Percentiles rank a stretch among this genome's conserved stretches.
phyloP scores from a whole-genome alignment of 2,113 vertebrate species.

The Oryzias woworae region DNA sequence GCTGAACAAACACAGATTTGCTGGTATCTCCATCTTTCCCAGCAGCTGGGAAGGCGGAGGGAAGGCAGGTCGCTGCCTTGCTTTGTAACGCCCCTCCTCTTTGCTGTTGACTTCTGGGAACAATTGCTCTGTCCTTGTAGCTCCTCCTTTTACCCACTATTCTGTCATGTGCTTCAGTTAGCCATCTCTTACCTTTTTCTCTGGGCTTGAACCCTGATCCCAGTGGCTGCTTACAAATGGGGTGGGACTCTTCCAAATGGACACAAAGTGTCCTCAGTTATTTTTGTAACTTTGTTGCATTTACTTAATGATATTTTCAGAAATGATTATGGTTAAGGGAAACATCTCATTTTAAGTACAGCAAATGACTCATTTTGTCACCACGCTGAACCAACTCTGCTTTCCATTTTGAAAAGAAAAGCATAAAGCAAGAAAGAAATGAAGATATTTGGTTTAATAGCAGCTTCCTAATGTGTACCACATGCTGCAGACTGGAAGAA shows the following conservation, averaged over 20 bases:
- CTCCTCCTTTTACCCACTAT: conserved; percentile 61
- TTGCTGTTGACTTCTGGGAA: conserved; percentile 70
- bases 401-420: conserved; percentile 15
- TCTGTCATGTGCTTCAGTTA: conserved; percentile 26
- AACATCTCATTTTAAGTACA: not conserved
- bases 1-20: conserved; percentile 87
- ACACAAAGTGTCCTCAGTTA: not conserved
- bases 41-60: conserved; percentile 69
- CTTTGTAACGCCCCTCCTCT: conserved; percentile 48
- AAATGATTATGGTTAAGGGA: too few species aligned
- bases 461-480: conserved; percentile 71
- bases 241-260: conserved; percentile 12
- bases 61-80: conserved; percentile 57
- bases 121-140: conserved; percentile 56
- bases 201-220: conserved; percentile 15
- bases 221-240: conserved; percentile 15
- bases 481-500: conserved; percentile 66
- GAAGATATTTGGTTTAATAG: conserved; percentile 66
- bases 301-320: not conserved
- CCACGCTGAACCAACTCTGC: not conserved
- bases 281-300: not conserved
- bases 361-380: not conserved
- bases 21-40: conserved; percentile 82
- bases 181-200: conserved; percentile 27
- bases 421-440: conserved; percentile 52